phyloP scores from a whole-genome alignment of 2,797 vertebrate genomes.

The Podarcis siculus region DNA sequence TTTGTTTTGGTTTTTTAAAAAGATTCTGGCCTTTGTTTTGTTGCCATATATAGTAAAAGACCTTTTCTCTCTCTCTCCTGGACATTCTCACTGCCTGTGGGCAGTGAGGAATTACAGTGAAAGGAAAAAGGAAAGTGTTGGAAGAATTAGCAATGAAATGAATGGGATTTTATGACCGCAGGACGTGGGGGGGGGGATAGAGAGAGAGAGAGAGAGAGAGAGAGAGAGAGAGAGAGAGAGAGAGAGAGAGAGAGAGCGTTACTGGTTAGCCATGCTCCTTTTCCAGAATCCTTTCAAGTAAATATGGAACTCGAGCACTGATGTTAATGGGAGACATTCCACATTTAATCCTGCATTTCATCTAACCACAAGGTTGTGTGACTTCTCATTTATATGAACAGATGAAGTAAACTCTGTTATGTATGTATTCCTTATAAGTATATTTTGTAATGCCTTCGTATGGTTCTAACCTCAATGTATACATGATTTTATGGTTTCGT shows the following conservation, averaged over 20 bases:
- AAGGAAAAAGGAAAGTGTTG: background rate
- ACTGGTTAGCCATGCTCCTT: background rate
- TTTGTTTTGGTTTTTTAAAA: background rate
- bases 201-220: too few relatives aligned
- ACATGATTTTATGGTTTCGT: background rate
- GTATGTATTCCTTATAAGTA: slow-evolving; percentile 26
- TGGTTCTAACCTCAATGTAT: slow-evolving; percentile 2
- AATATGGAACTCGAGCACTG: background rate
- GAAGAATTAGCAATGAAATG: background rate
- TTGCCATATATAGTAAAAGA: slow-evolving; percentile 10
- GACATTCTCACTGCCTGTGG: background rate
- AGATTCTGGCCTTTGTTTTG: background rate
- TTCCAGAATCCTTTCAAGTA: background rate
- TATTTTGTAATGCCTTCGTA: background rate
- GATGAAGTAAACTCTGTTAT: background rate
- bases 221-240: too few relatives aligned
- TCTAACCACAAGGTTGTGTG: background rate
- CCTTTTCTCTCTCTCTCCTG: background rate
- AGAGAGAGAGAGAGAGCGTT: too few relatives aligned
- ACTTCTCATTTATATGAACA: background rate
- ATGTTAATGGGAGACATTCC: background rate
- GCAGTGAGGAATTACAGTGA: background rate
- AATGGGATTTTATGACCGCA: background rate
- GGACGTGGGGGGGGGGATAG: too few relatives aligned
- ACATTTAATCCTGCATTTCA: slow-evolving; percentile 9